Evolutionary conservation across 2,113 vertebrate genomes (phyloP).

Genomic region (Chitala chitala): DNA sequence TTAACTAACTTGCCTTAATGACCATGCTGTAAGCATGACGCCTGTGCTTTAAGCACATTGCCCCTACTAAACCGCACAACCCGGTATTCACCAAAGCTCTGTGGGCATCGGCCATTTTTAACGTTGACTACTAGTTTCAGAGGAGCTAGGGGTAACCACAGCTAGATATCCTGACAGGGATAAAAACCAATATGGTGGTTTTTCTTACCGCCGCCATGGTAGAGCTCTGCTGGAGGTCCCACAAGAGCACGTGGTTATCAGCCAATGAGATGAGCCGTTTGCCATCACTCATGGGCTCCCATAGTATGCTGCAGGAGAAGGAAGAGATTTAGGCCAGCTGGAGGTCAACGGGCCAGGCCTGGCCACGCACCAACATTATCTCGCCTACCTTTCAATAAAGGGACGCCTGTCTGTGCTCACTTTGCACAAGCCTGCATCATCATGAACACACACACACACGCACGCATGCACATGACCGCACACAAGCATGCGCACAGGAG

Average conservation of each 20-base stretch:
- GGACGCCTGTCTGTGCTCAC: no score
- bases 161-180: no score
- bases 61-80: no score
- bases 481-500: conserved; percentile 15
- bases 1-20: no score
- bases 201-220: conserved; percentile 76
- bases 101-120: no score
- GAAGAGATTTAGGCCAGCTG: conserved; percentile 23
- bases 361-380: not conserved
- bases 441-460: not conserved
- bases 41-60: no score
- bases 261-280: conserved; percentile 86
- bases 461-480: conserved; percentile 13
- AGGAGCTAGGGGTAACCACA: no score
- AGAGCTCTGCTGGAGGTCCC: conserved; percentile 92
- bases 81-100: no score
- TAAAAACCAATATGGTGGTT: no score
- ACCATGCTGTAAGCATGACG: no score
- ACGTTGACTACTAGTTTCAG: no score
- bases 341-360: not conserved
- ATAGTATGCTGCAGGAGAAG: conserved; percentile 69
- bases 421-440: not conserved
- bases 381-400: no score
- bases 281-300: conserved; percentile 94
- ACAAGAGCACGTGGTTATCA: conserved; percentile 85